Base-by-base conservation (phyloP, 1,140 invertebrate genomes). In the Caenorhabditis brenneri region DNA sequence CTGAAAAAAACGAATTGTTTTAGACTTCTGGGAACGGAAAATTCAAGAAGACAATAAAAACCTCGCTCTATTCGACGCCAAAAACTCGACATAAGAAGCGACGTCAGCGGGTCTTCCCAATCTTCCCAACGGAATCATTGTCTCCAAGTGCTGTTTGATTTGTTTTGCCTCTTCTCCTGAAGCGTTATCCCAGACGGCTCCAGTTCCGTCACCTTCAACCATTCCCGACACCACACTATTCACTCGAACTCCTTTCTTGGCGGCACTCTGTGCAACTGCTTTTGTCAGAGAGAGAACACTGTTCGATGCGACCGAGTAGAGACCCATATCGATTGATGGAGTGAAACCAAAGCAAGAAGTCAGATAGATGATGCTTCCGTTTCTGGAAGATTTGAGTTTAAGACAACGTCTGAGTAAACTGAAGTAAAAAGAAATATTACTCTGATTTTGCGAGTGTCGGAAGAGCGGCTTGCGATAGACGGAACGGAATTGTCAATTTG, bases 171-270 rank as follows among this genome's bases (percentile, higher is more conserved):
- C 33, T 29, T 83, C 69, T n/a, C 22, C 48, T 19, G 49, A 60
- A 6, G 65, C 16, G 24, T 79, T 19, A 31, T 79, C 69, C 69
- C 78, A 80, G 5, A 83, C 65, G 27, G 78, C 65, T 19, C 78
- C 69, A n/a, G 69, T 49, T 16, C 82, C 82, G 22, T 83, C 69
- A 36, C 82, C 69, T 83, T 83, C 69, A 36, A 80, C 74, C 65
- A 83, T 83, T 83, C 82, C 82, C 39, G 82, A 55, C 27, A 65
- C 36, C 6, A 83, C 82, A 48, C 82, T 69, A 65, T 83, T 83
- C 31, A 83, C 82, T 10, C 82, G 46, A 31, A 83, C 53, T n/a
- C 65, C 65, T 24, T 83, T 24, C 16, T 80, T 83, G 3, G 69
- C 82, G 1, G 46, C 82, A 24, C 22, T 58, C 33, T 79, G 82